Evolutionary conservation across 2,888 invertebrate genomes (phyloP).

Genomic region (Chorisops tibialis): DNA sequence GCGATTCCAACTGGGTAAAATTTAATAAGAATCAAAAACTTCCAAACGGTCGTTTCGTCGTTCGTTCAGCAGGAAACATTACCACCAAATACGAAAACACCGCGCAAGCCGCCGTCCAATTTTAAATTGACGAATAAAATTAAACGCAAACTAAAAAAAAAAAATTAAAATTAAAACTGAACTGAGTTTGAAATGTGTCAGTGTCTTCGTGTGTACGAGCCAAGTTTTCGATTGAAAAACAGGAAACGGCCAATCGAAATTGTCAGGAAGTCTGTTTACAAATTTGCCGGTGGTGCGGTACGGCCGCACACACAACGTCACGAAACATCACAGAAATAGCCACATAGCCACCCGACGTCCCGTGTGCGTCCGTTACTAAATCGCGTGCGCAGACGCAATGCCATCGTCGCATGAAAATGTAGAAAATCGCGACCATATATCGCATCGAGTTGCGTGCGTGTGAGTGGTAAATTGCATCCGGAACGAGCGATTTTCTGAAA

Average conservation of each 20-base stretch:
- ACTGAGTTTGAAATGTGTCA: slow-evolving; percentile 13
- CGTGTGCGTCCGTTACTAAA: too few relatives aligned
- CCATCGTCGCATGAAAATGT: too few relatives aligned
- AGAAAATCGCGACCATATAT: too few relatives aligned
- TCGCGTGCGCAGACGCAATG: too few relatives aligned
- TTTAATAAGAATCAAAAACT: slow-evolving; percentile 23
- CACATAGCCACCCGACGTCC: too few relatives aligned
- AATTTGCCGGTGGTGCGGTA: slow-evolving; percentile 16
- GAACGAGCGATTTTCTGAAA: too few relatives aligned
- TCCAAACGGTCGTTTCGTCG: slow-evolving; percentile 11
- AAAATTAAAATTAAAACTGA: not conserved
- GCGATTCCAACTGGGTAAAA: slow-evolving; percentile 11
- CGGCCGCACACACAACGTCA: slow-evolving; percentile 4
- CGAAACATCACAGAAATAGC: too few relatives aligned
- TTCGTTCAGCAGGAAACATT: slow-evolving; percentile 27
- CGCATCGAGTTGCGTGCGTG: too few relatives aligned
- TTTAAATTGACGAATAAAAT: slow-evolving; percentile 23
- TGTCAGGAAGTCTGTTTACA: slow-evolving; percentile 35
- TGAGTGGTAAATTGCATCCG: too few relatives aligned
- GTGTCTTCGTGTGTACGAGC: slow-evolving; percentile 23
- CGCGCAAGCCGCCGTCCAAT: slow-evolving; percentile 3
- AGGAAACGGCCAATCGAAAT: slow-evolving; percentile 35
- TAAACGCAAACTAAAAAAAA: not conserved
- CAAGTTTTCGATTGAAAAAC: slow-evolving; percentile 33
- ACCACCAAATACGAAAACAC: slow-evolving; percentile 22